phyloP scores from a whole-genome alignment of 2,797 vertebrate species.

The Buceros bicornis region DNA sequence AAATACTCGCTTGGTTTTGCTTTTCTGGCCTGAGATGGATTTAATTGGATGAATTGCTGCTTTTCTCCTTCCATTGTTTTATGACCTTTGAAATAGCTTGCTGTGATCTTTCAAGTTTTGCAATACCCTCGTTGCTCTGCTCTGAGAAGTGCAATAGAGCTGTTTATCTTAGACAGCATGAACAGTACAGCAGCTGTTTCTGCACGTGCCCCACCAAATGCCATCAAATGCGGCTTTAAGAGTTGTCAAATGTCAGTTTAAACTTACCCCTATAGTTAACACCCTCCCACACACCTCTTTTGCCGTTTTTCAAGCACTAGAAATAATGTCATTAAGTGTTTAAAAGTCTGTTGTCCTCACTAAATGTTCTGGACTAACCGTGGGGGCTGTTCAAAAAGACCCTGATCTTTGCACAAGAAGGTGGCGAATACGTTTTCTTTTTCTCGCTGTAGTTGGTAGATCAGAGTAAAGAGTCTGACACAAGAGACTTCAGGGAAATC shows the following conservation, averaged over 20 bases:
- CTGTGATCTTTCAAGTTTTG: not conserved
- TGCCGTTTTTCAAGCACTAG: not conserved
- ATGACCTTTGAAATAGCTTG: conserved; percentile 15
- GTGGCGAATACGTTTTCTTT: fast-evolving
- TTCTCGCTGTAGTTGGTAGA: not conserved
- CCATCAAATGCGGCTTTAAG: not conserved
- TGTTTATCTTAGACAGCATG: not conserved
- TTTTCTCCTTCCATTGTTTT: not conserved
- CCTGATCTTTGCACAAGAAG: fast-evolving
- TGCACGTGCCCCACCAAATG: not conserved
- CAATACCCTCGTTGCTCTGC: not conserved
- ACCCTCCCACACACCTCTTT: not conserved
- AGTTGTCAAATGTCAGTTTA: fast-evolving
- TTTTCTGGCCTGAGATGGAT: not conserved
- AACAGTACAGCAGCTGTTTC: not conserved
- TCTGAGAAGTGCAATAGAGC: not conserved
- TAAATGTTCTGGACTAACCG: fast-evolving
- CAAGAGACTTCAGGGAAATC: not conserved
- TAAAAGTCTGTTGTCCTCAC: not conserved
- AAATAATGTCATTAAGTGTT: not conserved
- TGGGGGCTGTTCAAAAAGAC: not conserved
- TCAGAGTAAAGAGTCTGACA: not conserved
- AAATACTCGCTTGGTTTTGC: not conserved
- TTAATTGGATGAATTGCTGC: not conserved
- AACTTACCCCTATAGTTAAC: not conserved